Conservation (phyloP, 2,797 vertebrate species). For the Varecia variegata region DNA sequence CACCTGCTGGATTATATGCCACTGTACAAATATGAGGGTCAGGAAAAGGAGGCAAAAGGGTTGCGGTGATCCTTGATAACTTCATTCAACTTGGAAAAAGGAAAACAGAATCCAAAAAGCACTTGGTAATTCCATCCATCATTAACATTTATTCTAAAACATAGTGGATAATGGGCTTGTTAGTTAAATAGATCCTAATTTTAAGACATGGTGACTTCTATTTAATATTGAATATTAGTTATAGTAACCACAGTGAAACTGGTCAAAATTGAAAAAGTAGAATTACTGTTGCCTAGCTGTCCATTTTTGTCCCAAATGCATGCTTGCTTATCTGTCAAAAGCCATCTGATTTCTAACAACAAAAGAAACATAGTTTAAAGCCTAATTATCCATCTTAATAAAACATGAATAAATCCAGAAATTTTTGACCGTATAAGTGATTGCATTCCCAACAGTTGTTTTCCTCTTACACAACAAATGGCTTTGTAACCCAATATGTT, state of each 20-base stretch:
- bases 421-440: neutral
- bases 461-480: conserved; percentile 49
- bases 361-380: neutral
- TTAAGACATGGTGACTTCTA: neutral
- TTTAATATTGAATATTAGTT: neutral
- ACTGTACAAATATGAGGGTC: neutral
- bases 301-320: neutral
- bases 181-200: neutral
- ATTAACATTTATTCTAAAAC: neutral
- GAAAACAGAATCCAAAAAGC: conserved; percentile 9
- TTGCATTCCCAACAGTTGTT: conserved; percentile 51
- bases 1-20: conserved; percentile 2
- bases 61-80: neutral
- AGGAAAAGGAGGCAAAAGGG: neutral
- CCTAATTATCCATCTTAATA: neutral
- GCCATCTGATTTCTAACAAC: neutral
- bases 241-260: neutral
- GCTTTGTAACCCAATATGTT: conserved; percentile 48
- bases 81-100: conserved; percentile 37
- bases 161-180: neutral
- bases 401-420: neutral
- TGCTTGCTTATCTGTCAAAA: neutral
- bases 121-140: neutral
- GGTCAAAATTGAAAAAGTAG: neutral
- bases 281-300: neutral